phyloP scores from a whole-genome alignment of 2,797 vertebrate species.

The Myiotriccus ornatus region DNA sequence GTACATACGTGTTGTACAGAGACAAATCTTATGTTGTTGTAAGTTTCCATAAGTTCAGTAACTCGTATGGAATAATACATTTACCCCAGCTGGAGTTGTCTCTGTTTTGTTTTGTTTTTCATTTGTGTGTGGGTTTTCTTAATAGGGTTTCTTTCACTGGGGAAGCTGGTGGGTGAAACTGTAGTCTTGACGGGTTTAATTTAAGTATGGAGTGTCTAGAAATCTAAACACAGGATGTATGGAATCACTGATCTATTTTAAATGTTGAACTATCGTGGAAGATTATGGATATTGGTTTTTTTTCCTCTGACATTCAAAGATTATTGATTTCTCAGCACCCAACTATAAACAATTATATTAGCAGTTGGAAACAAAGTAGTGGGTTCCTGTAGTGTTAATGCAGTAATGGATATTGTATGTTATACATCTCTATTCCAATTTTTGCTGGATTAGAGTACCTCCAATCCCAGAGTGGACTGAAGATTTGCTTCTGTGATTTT shows the following conservation, averaged over 20 bases:
- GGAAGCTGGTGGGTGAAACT: background rate
- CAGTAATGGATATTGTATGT: slow-evolving; percentile 49
- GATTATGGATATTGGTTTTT: background rate
- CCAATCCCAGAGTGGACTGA: background rate
- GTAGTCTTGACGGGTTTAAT: background rate
- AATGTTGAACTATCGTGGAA: background rate
- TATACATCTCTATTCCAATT: background rate
- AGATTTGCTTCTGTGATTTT: background rate
- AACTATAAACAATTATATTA: slow-evolving; percentile 53
- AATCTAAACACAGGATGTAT: background rate
- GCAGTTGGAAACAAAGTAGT: slow-evolving; percentile 50
- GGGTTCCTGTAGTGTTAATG: slow-evolving; percentile 67
- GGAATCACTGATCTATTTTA: background rate
- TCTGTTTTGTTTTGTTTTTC: fast-evolving
- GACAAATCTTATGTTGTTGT: background rate
- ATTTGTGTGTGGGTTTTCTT: background rate
- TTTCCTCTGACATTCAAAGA: background rate
- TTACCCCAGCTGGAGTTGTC: background rate
- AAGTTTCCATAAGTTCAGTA: background rate
- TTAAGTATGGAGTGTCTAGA: background rate
- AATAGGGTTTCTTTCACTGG: background rate
- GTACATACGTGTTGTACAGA: background rate
- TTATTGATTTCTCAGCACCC: background rate
- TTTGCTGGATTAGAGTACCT: slow-evolving; percentile 30
- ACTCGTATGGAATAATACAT: background rate